Evolutionary conservation across 2,888 invertebrate species (phyloP).

Genomic region (Machimus atricapillus): DNA sequence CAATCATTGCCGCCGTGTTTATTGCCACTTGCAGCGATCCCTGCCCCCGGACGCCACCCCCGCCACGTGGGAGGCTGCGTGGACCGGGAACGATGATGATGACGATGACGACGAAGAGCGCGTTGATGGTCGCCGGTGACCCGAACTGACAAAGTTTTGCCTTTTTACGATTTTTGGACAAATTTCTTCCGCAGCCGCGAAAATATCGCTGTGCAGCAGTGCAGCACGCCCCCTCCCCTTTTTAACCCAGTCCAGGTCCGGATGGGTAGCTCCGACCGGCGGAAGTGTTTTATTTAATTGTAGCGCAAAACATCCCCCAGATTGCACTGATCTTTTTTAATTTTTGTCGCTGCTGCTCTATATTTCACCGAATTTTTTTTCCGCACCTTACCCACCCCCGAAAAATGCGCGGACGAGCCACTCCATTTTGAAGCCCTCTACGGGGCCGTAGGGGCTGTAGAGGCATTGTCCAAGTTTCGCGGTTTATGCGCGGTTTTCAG

Average conservation of each 20-base stretch:
- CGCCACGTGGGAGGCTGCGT: neutral
- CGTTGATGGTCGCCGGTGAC: neutral
- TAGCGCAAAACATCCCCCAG: constrained; percentile 8
- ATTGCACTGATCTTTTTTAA: neutral
- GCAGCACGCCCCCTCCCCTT: neutral
- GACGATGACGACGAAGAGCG: neutral
- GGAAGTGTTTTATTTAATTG: constrained; percentile 20
- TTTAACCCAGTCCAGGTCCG: neutral
- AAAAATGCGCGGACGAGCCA: neutral
- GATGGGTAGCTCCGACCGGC: neutral
- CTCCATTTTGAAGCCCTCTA: neutral
- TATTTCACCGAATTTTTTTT: neutral
- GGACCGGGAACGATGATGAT: neutral
- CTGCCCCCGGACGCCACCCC: neutral
- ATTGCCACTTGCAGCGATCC: neutral
- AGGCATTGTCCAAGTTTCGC: neutral
- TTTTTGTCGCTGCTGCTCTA: neutral
- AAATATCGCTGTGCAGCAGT: neutral
- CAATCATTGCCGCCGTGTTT: neutral
- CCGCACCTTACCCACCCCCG: neutral
- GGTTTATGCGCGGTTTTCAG: neutral
- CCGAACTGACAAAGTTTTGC: neutral
- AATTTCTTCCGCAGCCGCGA: neutral
- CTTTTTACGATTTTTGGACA: neutral
- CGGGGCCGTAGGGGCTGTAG: neutral